phyloP scores from a whole-genome alignment of 2,888 invertebrate genomes.

The Craniophora ligustri region DNA sequence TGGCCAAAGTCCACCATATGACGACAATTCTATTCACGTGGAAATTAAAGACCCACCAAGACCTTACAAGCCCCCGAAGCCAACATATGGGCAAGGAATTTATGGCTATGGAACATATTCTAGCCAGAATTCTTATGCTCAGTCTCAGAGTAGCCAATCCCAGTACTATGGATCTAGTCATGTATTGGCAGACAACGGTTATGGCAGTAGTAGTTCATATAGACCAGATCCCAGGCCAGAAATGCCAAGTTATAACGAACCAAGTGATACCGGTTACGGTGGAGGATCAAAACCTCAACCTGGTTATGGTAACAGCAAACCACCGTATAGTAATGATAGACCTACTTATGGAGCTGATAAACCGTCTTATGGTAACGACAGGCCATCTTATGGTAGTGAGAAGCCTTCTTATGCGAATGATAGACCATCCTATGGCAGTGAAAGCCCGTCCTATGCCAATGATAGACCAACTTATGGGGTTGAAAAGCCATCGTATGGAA shows the following conservation, averaged over 20 bases:
- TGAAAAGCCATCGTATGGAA: conserved; percentile 36
- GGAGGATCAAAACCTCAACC: conserved; percentile 19
- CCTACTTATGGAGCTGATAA: conserved; percentile 26
- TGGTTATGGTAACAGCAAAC: conserved; percentile 23
- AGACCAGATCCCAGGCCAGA: conserved; percentile 41
- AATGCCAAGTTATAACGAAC: conserved; percentile 33
- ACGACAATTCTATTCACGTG: conserved; percentile 74
- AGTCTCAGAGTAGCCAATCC: conserved; percentile 56
- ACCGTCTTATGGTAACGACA: conserved; percentile 23
- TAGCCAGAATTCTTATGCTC: conserved; percentile 64
- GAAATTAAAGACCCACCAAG: conserved; percentile 81
- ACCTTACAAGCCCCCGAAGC: conserved; percentile 67
- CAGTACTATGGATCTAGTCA: conserved; percentile 57
- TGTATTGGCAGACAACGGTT: conserved; percentile 49
- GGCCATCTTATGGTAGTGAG: background rate
- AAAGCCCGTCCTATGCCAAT: conserved; percentile 26
- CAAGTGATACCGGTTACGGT: conserved; percentile 32
- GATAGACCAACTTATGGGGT: conserved; percentile 29
- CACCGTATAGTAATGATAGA: conserved; percentile 18
- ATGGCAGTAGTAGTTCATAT: conserved; percentile 11
- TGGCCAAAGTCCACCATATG: conserved; percentile 73
- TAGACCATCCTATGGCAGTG: conserved; percentile 21
- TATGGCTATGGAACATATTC: conserved; percentile 68
- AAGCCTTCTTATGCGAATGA: conserved; percentile 37
- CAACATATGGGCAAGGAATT: conserved; percentile 63